Evolutionary conservation across 2,113 vertebrate species (phyloP), one percentile per base, ranked within the genome.

Genomic region (Colinus virginianus): DNA sequence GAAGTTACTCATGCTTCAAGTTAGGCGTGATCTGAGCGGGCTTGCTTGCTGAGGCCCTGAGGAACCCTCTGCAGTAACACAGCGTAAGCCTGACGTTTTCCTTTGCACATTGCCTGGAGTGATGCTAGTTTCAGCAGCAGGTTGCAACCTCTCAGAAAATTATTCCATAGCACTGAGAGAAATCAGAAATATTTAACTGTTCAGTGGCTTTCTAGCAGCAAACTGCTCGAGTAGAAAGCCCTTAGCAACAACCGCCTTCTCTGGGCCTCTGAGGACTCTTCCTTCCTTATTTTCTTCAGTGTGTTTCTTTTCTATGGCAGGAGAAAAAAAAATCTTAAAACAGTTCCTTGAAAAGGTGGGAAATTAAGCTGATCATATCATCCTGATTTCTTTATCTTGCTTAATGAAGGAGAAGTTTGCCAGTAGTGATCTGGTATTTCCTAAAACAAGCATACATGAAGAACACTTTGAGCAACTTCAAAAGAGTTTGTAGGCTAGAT

Each of bases 381-480:
- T 90, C 89, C 71, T 56, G 56, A 88, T 89, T 92, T 56, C 87
- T 94, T 87, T 91, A 90, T 89, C 87, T 93, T 5, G 2, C 63
- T 90, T 95, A 93, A 94, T 96, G 94, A 88, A 93, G 78, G 68
- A 93, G 68, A 85, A 68, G 59, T 70, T 94, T 96, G 92, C 89
- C 71, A 90, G 7, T 82, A 68, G 74, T 72, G 88, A 90, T 84
- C 69, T 84, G 88, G 70, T 94, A 34, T 90, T 95, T 95, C 88
- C 72, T 94, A 93, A 77, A 89, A 70, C 78, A 92, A 94, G 75
- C 67, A 63, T 42, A 59, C 59, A 36, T 63, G 89, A 87, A 89
- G 93, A 95, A 95, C 91, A 92, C 78, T 96, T 87, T 71, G 87
- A 95, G 82, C 32, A 70, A 83, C 89, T 96, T 95, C 95, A 96